Percentiles rank a stretch among this genome's conserved stretches.
phyloP scores from a whole-genome alignment of 1,140 invertebrate species.

The Scaptodrosophila lebanonensis region DNA sequence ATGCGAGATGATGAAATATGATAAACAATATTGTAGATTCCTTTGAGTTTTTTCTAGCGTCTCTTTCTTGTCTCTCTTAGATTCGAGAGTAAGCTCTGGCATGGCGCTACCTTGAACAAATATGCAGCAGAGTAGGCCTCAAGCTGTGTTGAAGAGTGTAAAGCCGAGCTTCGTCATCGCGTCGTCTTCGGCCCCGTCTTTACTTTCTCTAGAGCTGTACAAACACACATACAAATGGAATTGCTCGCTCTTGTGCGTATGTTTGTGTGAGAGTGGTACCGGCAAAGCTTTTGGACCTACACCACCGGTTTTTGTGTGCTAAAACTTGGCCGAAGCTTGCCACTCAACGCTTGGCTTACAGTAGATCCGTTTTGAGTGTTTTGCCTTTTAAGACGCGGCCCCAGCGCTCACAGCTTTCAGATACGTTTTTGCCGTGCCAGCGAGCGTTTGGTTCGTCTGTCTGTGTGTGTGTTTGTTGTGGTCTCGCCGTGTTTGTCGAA shows the following conservation, averaged over 20 bases:
- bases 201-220: no score
- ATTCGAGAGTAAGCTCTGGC: no score
- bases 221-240: slow-evolving; percentile 11
- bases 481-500: slow-evolving; percentile 17
- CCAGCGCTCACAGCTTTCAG: slow-evolving; percentile 63
- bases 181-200: no score
- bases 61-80: no score
- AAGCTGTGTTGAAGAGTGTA: no score
- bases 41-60: no score
- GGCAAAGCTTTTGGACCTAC: not conserved
- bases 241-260: no score
- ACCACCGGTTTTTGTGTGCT: slow-evolving; percentile 35
- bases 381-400: slow-evolving; percentile 67
- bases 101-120: no score
- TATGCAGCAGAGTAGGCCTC: no score
- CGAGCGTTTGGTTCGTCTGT: slow-evolving; percentile 26
- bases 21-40: no score
- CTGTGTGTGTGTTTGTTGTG: slow-evolving; percentile 1
- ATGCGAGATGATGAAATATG: no score
- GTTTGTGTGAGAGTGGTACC: slow-evolving; percentile 23
- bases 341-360: slow-evolving; percentile 32
- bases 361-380: slow-evolving; percentile 63
- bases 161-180: no score
- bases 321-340: slow-evolving; percentile 37
- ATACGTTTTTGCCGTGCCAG: slow-evolving; percentile 68